Conservation (phyloP, 1,140 invertebrate species). For the Sycophila sp. region DNA sequence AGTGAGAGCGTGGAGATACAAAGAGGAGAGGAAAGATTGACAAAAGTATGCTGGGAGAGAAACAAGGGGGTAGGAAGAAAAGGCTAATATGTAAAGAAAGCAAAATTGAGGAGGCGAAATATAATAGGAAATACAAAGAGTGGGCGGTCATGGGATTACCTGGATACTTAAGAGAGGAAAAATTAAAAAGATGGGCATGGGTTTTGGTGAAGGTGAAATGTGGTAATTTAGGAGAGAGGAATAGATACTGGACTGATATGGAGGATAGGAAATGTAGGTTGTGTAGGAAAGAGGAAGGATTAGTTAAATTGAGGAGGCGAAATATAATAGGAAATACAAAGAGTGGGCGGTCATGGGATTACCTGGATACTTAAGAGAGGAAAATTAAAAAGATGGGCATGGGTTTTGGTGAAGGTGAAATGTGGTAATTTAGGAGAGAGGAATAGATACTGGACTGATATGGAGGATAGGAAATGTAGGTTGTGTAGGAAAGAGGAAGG, state of each 20-base stretch:
- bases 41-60: slow-evolving; percentile 7
- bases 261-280: no score
- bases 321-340: slow-evolving; percentile 8
- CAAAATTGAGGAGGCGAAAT: slow-evolving; percentile 4
- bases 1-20: not conserved
- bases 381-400: not conserved
- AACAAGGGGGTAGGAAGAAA: not conserved
- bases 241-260: no score
- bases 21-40: not conserved
- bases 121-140: no score
- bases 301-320: no score
- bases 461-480: not conserved
- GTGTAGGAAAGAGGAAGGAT: no score
- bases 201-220: no score
- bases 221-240: no score
- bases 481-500: no score
- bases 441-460: not conserved
- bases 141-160: no score
- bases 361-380: not conserved
- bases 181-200: no score
- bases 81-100: not conserved
- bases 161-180: no score
- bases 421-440: not conserved
- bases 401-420: not conserved
- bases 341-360: no score